Percentiles rank a stretch among this genome's conserved stretches.
These are phyloP conservation scores for Eucidaris tribuloides DNA, from an alignment of 35 echinoderm and acorn worm species.

Conservation along the genomic window DNA sequence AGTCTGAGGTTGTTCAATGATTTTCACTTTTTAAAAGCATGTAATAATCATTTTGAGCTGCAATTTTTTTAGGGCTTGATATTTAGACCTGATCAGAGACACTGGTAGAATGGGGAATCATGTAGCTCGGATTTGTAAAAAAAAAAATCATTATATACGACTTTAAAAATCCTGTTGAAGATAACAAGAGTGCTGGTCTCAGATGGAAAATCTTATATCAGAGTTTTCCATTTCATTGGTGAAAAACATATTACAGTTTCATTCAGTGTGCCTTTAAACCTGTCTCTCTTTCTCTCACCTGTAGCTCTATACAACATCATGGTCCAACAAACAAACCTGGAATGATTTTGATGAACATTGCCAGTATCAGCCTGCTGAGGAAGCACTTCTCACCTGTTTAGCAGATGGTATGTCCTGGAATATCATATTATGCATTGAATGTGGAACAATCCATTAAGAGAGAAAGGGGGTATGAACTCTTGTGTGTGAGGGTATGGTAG, in stretches of 20 bases:
- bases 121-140: too few relatives aligned
- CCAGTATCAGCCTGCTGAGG: conserved; percentile 83
- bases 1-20: not conserved
- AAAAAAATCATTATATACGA: too few relatives aligned
- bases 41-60: too few relatives aligned
- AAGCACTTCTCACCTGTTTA: conserved; percentile 78
- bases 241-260: not conserved
- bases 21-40: too few relatives aligned
- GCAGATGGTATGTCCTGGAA: conserved; percentile 81
- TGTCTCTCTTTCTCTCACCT: not conserved
- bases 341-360: conserved; percentile 92
- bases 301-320: conserved; percentile 83
- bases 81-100: too few relatives aligned
- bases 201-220: not conserved
- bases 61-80: too few relatives aligned
- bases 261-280: not conserved
- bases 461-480: too few relatives aligned
- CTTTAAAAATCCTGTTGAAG: not conserved
- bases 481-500: too few relatives aligned
- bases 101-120: too few relatives aligned
- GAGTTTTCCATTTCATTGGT: not conserved
- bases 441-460: not conserved
- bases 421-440: not conserved
- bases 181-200: not conserved
- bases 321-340: conserved; percentile 73